Evolutionary conservation across 2,888 invertebrate species (phyloP), one percentile per base, ranked within the genome.

Genomic region (Himalopsyche anomala): DNA sequence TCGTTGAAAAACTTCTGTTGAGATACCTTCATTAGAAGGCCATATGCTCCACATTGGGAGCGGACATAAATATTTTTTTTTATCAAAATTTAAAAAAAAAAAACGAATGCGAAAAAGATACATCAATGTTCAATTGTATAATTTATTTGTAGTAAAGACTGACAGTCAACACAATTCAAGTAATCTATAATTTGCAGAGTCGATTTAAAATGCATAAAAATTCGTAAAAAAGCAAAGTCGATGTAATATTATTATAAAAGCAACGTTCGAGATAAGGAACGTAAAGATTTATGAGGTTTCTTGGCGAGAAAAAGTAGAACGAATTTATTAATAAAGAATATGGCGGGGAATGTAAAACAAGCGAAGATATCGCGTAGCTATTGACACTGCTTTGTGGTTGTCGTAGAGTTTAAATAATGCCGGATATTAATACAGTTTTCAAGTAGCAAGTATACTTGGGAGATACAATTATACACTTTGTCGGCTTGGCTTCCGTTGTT

Each of bases 291-390:
- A 74, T 74, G 74, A 74, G 38, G 38, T 36, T 12, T 36, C 74
- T 74, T 36, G 12, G 36, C 38, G 74, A 15, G 36, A 19, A 38
- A 74, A 12, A 5, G 74, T 19, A 36, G 15, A 74, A 74, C 36
- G 38, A 74, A 74, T 74, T 74, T 74, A 74, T 74, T 74, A 38
- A 38, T 38, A 74, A 36, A 15, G 36, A 74, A 74, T 36, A 5
- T 5, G 12, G 28, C 36, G 28, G 5, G 74, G 4, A 38, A 38
- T 74, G 38, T 51, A 28, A 74, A 74, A 74, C 8, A 11, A 5
- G 62, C 36, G 36, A 38, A 36, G 4, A 74, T 36, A 74, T 9
- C 15, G 3, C 74, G 28, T 1, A 11, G 11, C 36, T 36, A 69
- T 36, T 38, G 74, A 15, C 74, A 74, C 2, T 74, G 74, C 15